Base-by-base conservation (phyloP, 2,888 invertebrate genomes). In the Muschampia plurimacula region DNA sequence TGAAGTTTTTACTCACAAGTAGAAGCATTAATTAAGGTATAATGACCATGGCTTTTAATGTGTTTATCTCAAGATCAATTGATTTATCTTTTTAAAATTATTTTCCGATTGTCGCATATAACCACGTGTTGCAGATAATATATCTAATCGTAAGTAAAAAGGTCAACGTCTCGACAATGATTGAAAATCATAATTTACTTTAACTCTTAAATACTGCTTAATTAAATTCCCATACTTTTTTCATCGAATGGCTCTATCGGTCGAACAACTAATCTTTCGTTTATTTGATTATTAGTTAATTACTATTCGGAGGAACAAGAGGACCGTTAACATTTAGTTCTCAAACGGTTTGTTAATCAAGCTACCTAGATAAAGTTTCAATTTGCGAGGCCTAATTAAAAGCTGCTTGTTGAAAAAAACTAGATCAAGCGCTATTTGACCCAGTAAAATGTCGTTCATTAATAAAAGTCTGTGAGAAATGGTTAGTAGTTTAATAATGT, bases 401-500 rank as follows among this genome's bases (percentile, higher is more conserved):
- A 67, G 62, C 49, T 55, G 67, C 32, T 22, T 55, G 72, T 44
- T 67, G 72, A 67, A 72, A 67, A 69, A 72, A 72, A 67, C 55
- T 72, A 49, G 67, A 67, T n/a, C 67, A 52, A 41, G 55, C 71
- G 49, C 67, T 63, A 36, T 44, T 67, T 72, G 72, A 72, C 72
- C 72, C 22, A 72, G 44, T 67, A 67, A 67, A 67, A 60, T 62
- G 52, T 67, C 67, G 60, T 52, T 72, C 67, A 67, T 67, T 67
- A 72, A 67, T 72, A 55, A 72, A 67, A 72, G 15, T 71, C 71
- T 39, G 36, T 41, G 49, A 60, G 46, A 46, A 49, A 49, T 86
- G 89, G 88, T 62, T 62, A 41, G n/a, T 8, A 41, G 15, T 41
- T 62, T 8, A 39, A 62, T 62, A 41, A 15, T 49, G 81, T 83